Base-by-base conservation (phyloP, 2,888 invertebrate genomes). In the Oligia strigilis region DNA sequence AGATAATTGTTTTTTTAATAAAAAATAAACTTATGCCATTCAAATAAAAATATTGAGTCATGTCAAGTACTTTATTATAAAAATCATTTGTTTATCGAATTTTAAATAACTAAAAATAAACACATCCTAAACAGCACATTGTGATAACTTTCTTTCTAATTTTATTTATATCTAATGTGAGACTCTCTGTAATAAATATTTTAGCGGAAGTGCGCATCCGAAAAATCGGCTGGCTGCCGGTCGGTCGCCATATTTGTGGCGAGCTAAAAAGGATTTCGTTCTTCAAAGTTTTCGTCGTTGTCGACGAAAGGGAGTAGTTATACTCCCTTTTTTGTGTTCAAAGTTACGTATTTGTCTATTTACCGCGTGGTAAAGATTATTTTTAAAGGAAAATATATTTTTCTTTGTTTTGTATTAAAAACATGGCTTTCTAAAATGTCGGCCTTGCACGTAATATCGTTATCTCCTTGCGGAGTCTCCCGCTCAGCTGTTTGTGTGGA, bases 361-460 rank as follows among this genome's bases (percentile, higher is more conserved):
- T 94, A 94, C 94, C 93, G 88, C 85, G 90, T 91, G 94, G 94
- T 95, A 95, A 94, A 94, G 91, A 88, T 84, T 91, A 86, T 90
- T 92, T 91, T 89, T 91, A 92, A 88, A 92, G 90, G 87, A 93
- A 90, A 92, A 91, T 90, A 90, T 93, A 94, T 97, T 97, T 97
- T 96, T 97, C 96, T 95, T 97, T 97, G 95, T 97, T 95, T 96
- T 95, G 95, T 94, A 95, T 95, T 95, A 97, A 97, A 97, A 98
- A 98, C 98, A 98, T 98, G 98, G 98, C 98, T 98, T 98, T 97
- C 97, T 98, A 98, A 98, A 97, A 98, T 98, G 98, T 98, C 98
- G 98, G 97, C 97, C 96, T 96, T 97, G 97, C 97, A 97, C 97
- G 97, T 97, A 97, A 95, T 96, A 96, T 97, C 97, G 96, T 97